Evolutionary conservation across 2,888 invertebrate genomes (phyloP).

Genomic region (Hyposoter dolosus): DNA sequence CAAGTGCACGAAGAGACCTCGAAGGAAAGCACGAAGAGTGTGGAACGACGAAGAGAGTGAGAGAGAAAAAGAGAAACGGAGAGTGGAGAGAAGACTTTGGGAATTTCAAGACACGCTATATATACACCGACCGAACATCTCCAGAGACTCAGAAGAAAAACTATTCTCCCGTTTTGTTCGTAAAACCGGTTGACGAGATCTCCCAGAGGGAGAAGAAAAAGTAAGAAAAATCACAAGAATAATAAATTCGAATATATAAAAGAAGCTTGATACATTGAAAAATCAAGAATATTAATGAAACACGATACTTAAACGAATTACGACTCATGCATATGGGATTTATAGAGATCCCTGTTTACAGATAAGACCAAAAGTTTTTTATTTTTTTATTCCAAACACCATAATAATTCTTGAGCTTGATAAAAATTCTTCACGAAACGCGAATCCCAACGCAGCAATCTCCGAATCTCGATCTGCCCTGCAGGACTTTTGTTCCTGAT

Average conservation of each 20-base stretch:
- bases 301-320: neutral
- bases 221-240: constrained; percentile 37
- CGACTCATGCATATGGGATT: neutral
- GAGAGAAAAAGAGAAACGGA: constrained; percentile 24
- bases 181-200: constrained; percentile 42
- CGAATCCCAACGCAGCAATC: neutral
- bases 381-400: neutral
- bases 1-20: constrained; percentile 56
- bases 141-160: constrained; percentile 60
- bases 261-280: constrained; percentile 19
- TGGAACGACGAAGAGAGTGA: constrained; percentile 29
- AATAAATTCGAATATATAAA: neutral
- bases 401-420: neutral
- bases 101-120: constrained; percentile 18
- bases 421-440: neutral
- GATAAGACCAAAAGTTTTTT: neutral
- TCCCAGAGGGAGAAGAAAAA: constrained; percentile 32
- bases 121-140: constrained; percentile 49
- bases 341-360: neutral
- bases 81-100: constrained; percentile 10
- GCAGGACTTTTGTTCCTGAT: neutral
- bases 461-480: neutral
- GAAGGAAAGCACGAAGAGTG: constrained; percentile 26
- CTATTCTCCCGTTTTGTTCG: constrained; percentile 36
- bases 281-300: constrained; percentile 5